Conservation (phyloP, 2,888 invertebrate genomes). For the Margaritifera margaritifera region DNA sequence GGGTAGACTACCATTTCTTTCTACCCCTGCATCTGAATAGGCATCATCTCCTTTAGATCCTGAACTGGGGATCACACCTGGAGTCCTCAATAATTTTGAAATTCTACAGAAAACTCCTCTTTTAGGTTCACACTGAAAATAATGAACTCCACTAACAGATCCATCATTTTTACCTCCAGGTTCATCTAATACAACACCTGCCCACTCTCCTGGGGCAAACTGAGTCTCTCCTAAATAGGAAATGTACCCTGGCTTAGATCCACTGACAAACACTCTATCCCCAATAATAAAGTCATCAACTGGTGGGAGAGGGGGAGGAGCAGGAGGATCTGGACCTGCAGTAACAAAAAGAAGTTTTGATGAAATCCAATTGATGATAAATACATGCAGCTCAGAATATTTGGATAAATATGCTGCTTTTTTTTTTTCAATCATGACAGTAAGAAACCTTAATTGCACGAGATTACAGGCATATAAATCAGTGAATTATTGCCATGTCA, state of each 20-base stretch:
- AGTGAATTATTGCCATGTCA: too few relatives aligned
- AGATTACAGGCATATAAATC: background rate
- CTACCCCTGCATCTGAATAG: slow-evolving; percentile 33
- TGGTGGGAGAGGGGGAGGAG: slow-evolving; percentile 30
- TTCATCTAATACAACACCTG: slow-evolving; percentile 71
- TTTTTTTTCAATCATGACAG: background rate
- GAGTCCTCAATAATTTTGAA: slow-evolving; percentile 79
- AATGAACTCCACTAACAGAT: slow-evolving; percentile 69
- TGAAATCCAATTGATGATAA: background rate
- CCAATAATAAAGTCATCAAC: slow-evolving; percentile 96
- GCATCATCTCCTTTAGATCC: slow-evolving; percentile 29
- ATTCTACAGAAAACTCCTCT: slow-evolving; percentile 75
- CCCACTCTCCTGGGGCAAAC: slow-evolving; percentile 73
- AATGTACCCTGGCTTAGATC: slow-evolving; percentile 70
- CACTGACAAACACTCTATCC: slow-evolving; percentile 85
- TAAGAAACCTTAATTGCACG: too few relatives aligned
- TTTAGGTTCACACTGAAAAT: slow-evolving; percentile 72
- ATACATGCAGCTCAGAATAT: slow-evolving; percentile 1
- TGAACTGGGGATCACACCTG: slow-evolving; percentile 35
- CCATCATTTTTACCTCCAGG: slow-evolving; percentile 73
- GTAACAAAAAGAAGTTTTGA: slow-evolving; percentile 16
- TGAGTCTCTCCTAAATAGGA: slow-evolving; percentile 72
- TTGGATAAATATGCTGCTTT: background rate
- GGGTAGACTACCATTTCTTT: slow-evolving; percentile 25
- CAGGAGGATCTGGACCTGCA: slow-evolving; percentile 58